Evolutionary conservation across 2,888 invertebrate species (phyloP), one percentile per base, ranked within the genome.

Genomic region (Syritta pipiens): DNA sequence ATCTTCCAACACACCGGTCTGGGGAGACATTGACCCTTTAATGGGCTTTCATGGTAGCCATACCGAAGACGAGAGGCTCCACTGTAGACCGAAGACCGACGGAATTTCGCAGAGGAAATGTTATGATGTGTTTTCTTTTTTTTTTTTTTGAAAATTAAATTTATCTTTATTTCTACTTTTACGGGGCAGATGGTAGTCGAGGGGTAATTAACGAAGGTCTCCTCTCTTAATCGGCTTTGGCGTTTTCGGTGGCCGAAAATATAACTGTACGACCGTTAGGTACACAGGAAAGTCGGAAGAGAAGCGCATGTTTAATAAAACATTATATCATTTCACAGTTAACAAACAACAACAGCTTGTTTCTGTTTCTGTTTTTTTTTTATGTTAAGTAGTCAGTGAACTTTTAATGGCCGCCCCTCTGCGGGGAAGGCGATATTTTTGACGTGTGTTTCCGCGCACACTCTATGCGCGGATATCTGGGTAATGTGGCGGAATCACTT

Each of bases 21-120:
- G 53, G 59, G 55, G 60, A 71, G 77, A 77, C 77, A 60, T 71
- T 77, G 77, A 77, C 77, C 77, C 71, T 65, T 67, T 71, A 77
- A 77, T 77, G 60, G 65, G 59, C 48, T 65, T 60, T 60, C 42
- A 55, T 55, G 65, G 46, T 37, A 44, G 19, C 35, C 10, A 55
- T 26, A 19, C 57, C 57, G 46, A 17, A 24, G 63, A 62, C 32
- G 32, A 32, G 49, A 49, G n/a, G n/a, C n/a, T n/a, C n/a, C n/a
- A n/a, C n/a, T n/a, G n/a, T n/a, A n/a, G n/a, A 30, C 55, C 28
- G 37, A 12, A 12, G 49, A n/a, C n/a, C n/a, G n/a, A n/a, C 48
- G 17, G 17, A 53, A 44, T 67, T 77, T 76, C n/a, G 76, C 76
- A 77, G 53, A 35, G 53, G 48, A 35, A 32, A 46, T 9, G 19